Evolutionary conservation across 2,113 vertebrate species (phyloP), one percentile per base, ranked within the genome.

Genomic region (Gulo gulo): DNA sequence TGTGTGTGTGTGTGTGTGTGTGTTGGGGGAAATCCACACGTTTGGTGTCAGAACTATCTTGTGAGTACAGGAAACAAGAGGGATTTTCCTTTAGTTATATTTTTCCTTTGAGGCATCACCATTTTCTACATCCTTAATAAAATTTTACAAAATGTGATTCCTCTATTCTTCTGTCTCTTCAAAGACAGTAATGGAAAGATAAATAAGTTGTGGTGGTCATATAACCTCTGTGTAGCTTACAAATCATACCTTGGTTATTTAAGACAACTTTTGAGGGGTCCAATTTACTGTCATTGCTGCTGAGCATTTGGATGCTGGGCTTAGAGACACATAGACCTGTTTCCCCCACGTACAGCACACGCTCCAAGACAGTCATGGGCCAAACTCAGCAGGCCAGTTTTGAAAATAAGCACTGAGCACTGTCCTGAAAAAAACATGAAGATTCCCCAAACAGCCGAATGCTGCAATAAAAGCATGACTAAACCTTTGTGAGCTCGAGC

Each of bases 341-440:
- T 81, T 96, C 13, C 4, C 23, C 85, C 14, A 18, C 26, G 5
- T 42, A 10, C 0, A 31, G 39, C 67, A 15, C 39, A 36, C 10
- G n/a, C 11, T 65, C 21, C 9, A 4, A 83, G 96, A 52, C 84
- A 91, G 67, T 87, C 79, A 50, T 86, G 78, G 63, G 16, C 67
- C 34, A 73, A 57, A 84, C 87, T 67, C 76, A 79, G 59, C n/a
- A 50, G 88, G 65, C 84, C 90, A 52, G 18, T 93, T 98, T 86
- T 67, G 92, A 93, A 91, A 96, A 88, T 74, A 96, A 90, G 57
- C 34, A 31, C n/a, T 52, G 88, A 95, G 59, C 13, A 42, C 74
- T 88, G 50, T 86, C 63, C 63, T 96, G 90, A 84, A 92, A 95
- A 95, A 26, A 67, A 36, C 89, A 63, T 73, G 82, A 90, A 92